Conservation (phyloP, 1,140 invertebrate species). For the Bombus picipes region DNA sequence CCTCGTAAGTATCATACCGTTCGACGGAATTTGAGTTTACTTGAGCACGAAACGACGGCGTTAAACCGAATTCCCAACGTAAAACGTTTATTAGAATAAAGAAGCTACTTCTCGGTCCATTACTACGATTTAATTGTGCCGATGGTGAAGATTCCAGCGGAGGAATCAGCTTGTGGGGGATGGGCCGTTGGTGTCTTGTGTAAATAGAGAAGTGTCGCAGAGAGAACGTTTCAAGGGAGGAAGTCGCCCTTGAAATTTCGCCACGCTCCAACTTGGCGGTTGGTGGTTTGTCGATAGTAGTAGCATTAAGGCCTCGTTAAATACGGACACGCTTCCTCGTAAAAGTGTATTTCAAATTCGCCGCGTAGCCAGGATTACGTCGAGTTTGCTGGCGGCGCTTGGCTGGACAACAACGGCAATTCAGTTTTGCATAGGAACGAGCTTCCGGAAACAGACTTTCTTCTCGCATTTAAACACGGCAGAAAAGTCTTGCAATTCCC, state of each 20-base stretch:
- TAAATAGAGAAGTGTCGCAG: constrained; percentile 33
- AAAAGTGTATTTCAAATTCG: constrained; percentile 48
- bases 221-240: background rate
- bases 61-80: background rate
- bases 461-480: constrained; percentile 3
- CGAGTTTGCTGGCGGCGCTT: constrained; percentile 10
- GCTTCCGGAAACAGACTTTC: background rate
- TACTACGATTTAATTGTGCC: constrained; percentile 25
- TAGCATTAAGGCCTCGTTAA: constrained; percentile 37
- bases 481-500: constrained; percentile 35
- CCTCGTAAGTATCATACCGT: background rate
- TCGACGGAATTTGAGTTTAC: background rate
- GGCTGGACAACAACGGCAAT: constrained; percentile 37
- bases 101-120: constrained; percentile 15
- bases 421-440: constrained; percentile 50
- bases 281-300: constrained; percentile 34
- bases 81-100: constrained; percentile 18
- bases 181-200: background rate
- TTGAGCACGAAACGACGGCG: background rate
- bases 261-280: background rate
- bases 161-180: background rate
- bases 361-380: constrained; percentile 7
- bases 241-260: constrained; percentile 39
- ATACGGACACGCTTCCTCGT: constrained; percentile 6
- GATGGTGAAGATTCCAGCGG: background rate